These are phyloP conservation scores for Anhinga anhinga DNA, from an alignment of 2,113 vertebrate genomes.

Conservation along the genomic window DNA sequence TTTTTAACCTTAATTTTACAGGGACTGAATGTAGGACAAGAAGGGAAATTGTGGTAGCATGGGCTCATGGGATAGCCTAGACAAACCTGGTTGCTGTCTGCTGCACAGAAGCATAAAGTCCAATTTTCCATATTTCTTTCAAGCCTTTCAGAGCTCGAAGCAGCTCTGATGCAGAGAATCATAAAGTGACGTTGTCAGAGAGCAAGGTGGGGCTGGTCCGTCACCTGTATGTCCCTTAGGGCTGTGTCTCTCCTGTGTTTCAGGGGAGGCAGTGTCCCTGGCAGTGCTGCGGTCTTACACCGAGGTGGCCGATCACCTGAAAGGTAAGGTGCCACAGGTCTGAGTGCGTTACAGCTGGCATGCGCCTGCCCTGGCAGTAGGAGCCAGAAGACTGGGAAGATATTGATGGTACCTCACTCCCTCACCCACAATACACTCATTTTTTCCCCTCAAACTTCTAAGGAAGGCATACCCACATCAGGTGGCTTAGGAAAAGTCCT, in stretches of 20 bases:
- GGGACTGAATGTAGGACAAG: neutral
- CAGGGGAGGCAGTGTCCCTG: constrained; percentile 91
- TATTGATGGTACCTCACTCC: neutral
- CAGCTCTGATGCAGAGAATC: neutral
- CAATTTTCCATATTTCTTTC: neutral
- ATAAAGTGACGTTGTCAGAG: rapidly evolving
- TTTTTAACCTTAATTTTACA: neutral
- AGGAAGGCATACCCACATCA: neutral
- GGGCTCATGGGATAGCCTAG: neutral
- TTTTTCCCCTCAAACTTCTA: neutral
- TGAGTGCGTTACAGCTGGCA: neutral
- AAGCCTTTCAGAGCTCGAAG: neutral
- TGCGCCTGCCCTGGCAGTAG: neutral
- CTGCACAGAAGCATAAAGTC: neutral
- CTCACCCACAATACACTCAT: neutral
- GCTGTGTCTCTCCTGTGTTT: constrained; percentile 27
- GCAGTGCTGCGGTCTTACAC: constrained; percentile 80
- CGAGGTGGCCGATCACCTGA: constrained; percentile 80
- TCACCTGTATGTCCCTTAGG: neutral
- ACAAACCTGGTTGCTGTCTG: neutral
- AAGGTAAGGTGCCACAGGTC: constrained; percentile 72
- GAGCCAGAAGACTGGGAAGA: neutral
- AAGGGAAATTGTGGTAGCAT: neutral
- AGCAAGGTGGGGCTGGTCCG: neutral
- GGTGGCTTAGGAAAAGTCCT: neutral